Conservation (phyloP, 2,797 vertebrate genomes). For the Peromyscus aztecus region DNA sequence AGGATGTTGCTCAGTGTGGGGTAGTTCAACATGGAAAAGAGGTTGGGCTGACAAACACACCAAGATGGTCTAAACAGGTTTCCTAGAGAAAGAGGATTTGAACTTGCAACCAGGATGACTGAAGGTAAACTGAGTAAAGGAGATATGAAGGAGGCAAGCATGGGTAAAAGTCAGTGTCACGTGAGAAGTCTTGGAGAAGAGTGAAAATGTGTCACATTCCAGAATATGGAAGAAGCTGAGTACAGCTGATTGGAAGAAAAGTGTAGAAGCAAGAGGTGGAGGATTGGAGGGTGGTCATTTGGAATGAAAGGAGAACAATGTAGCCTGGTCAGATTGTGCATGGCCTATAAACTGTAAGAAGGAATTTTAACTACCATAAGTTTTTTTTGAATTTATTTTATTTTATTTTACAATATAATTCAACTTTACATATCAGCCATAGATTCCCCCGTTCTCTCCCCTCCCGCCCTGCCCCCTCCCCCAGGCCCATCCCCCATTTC, state of each 20-base stretch:
- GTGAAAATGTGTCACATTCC: not conserved
- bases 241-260: not conserved
- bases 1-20: not conserved
- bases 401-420: no score
- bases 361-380: not conserved
- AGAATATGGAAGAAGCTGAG: not conserved
- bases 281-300: not conserved
- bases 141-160: not conserved
- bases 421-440: no score
- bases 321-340: not conserved
- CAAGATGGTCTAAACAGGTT: not conserved
- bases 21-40: not conserved
- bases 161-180: not conserved
- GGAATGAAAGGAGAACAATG: not conserved
- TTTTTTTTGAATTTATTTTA: no score
- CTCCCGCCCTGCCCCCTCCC: no score
- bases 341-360: not conserved
- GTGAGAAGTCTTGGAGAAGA: not conserved
- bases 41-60: not conserved
- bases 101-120: not conserved
- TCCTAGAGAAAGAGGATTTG: conserved; percentile 22
- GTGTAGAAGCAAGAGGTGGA: not conserved
- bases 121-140: not conserved
- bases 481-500: no score
- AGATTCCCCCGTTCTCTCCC: no score